Base-by-base conservation (phyloP, 2,888 invertebrate genomes). In the Automeris io region DNA sequence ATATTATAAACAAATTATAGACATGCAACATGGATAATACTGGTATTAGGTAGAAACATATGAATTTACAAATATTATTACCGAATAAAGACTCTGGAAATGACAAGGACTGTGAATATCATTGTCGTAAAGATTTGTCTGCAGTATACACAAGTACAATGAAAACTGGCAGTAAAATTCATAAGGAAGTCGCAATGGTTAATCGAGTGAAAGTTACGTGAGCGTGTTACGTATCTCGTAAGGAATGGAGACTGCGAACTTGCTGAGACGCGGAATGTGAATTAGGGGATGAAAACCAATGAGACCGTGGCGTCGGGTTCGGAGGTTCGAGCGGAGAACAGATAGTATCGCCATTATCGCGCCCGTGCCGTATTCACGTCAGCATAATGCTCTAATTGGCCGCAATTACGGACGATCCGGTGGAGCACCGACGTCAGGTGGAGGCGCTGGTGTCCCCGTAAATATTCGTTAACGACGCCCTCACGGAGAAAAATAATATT, bases 361-460 rank as follows among this genome's bases (percentile, higher is more conserved):
- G 73, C 70, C 73, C 73, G 74, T 71, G 76, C 76, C 76, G 72
- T 77, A 82, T 83, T 81, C 80, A 79, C 80, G 83, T 86, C 83
- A 85, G 85, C 85, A 77, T 83, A 80, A 86, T 81, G 77, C 73
- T 81, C 81, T 86, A 86, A 86, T 86, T 86, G 85, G 81, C 73
- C 71, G 72, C 81, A 85, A 85, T 86, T 85, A 86, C 79, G 70
- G 62, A 61, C 74, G 75, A 77, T 74, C 77, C 72, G 70, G 69
- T 64, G 72, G 75, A 77, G 72, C 72, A 54, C 69, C 73, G 62
- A 64, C 75, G 79, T 76, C 82, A 83, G 83, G 83, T 83, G 75
- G 77, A 72, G 64, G 60, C 69, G 71, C 65, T 48, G 68, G 69
- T 73, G 74, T 81, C 74, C 78, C 77, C 82, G 79, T 86, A 83